A percentile compares a stretch with the other conserved stretches of the same genome.
Conservation (phyloP, 2,797 vertebrate genomes). For the Phylloscopus collybita region DNA sequence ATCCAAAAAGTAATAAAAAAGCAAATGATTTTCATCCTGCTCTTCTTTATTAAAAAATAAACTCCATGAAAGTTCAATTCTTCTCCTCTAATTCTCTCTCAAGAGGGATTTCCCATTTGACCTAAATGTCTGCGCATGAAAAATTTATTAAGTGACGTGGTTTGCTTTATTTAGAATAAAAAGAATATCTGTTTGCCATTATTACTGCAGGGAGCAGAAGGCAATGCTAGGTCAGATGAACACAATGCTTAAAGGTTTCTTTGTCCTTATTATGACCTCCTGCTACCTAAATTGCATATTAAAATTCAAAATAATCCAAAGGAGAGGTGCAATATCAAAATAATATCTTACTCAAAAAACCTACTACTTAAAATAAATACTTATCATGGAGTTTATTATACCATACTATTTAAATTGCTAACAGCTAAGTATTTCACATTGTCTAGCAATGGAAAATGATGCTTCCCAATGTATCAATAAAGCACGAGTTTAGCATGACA, state of each 20-base stretch:
- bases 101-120: slow-evolving; percentile 17
- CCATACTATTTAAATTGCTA: background rate
- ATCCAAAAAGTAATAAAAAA: background rate
- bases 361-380: background rate
- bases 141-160: slow-evolving; percentile 45
- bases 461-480: background rate
- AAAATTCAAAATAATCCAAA: background rate
- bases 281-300: slow-evolving; percentile 6
- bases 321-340: background rate
- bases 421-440: background rate
- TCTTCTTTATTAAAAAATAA: background rate
- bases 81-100: slow-evolving; percentile 7
- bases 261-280: slow-evolving; percentile 29
- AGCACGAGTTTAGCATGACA: background rate
- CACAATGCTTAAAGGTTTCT: slow-evolving; percentile 12
- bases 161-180: slow-evolving; percentile 61
- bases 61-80: background rate
- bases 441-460: background rate
- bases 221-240: slow-evolving; percentile 16
- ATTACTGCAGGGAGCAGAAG: slow-evolving; percentile 42
- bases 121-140: slow-evolving; percentile 33
- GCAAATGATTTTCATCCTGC: background rate
- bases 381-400: background rate
- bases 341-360: background rate
- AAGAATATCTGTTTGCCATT: slow-evolving; percentile 37